Conservation (phyloP, 2,797 vertebrate genomes). For the Lutjanus argentimaculatus region DNA sequence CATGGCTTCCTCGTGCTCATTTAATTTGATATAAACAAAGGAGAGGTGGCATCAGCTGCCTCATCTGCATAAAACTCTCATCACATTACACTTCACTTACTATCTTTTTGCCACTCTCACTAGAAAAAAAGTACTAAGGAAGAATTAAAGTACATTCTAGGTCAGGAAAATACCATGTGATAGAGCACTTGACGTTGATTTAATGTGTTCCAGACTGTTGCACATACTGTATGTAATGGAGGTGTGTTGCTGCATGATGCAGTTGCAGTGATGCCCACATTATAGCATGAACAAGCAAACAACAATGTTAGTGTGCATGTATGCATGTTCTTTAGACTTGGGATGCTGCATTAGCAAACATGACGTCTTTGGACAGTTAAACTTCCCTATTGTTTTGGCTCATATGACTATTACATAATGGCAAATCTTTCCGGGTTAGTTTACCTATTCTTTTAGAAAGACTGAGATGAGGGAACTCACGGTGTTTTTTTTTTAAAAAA, state of each 20-base stretch:
- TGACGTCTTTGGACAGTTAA: conserved; percentile 3
- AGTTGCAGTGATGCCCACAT: background rate
- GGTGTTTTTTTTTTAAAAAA: conserved; percentile 17
- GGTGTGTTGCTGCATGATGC: background rate
- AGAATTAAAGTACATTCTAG: background rate
- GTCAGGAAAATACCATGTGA: background rate
- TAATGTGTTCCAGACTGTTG: background rate
- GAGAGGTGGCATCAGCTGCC: background rate
- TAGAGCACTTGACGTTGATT: background rate
- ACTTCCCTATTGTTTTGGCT: background rate
- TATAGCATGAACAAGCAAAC: background rate
- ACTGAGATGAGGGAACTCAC: conserved; percentile 12
- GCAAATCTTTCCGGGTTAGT: conserved; percentile 16
- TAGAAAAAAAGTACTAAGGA: background rate
- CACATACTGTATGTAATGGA: background rate
- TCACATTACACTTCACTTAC: conserved; percentile 1
- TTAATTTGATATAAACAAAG: conserved; percentile 6
- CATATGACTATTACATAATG: background rate
- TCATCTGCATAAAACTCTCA: conserved; percentile 7
- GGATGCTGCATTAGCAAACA: background rate
- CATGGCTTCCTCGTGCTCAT: background rate
- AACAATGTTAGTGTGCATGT: background rate
- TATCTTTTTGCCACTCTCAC: background rate
- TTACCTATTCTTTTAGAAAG: conserved; percentile 9
- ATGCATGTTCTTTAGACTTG: background rate